Base-by-base conservation (phyloP, 1,140 invertebrate species). In the Drosophila littoralis region DNA sequence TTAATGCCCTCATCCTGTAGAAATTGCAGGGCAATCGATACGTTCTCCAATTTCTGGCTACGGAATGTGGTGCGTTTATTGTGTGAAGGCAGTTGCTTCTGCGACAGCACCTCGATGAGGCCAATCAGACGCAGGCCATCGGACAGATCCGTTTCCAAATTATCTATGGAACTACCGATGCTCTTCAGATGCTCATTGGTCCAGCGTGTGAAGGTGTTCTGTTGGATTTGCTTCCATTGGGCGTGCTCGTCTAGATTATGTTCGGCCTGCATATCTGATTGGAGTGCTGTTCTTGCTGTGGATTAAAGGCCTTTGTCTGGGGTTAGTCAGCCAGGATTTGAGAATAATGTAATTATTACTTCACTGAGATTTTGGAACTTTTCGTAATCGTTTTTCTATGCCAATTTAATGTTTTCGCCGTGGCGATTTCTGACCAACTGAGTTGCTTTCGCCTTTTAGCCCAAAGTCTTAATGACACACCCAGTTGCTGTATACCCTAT, bases 121-220 rank as follows among this genome's bases (percentile, higher is more conserved):
- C 94, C 94, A 71, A 98, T 95, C 64, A 98, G 93, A 58, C 95
- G 93, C 1, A 98, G 94, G 13, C 98, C 98, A 92, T 98, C 97
- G 33, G 95, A 95, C 22, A 98, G 93, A 93, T 98, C 98, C 42
- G 94, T 95, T 91, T 98, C 97, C 81, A 98, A 92, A 92, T 97
- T 96, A 10, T 93, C 94, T 65, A 98, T 96, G 73, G 95, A 94
- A 91, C 96, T 97, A 84, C 96, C 95, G 17, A 95, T 95, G 5
- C 94, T 95, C 93, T 97, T 97, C 50, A 98, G 93, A 90, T 98
- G 97, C 84, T 98, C 97, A 93, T 98, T 98, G 1, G 97, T 97
- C 98, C 98, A 98, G 84, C 98, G 94, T 33, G 97, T 98, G 91
- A 98, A 98, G 32, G 98, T 98, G 91, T 98, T 98, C 92, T 98